Evolutionary conservation across 2,888 invertebrate species (phyloP).

Genomic region (Cheilosia grossa): DNA sequence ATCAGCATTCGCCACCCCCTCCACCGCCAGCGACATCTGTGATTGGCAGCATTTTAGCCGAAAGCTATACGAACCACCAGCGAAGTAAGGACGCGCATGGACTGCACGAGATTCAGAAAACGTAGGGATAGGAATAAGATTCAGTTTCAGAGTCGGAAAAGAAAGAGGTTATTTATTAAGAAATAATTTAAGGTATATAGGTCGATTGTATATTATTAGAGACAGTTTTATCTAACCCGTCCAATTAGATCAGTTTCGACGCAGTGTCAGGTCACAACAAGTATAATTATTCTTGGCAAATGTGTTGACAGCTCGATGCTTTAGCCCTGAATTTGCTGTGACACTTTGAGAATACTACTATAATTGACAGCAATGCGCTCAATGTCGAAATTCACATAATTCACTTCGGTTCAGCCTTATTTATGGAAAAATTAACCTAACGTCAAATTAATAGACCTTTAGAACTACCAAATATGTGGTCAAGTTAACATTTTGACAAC

Average conservation of each 20-base stretch:
- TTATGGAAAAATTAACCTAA: too few species aligned
- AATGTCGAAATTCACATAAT: too few species aligned
- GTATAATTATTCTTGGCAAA: too few species aligned
- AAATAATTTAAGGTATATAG: background rate
- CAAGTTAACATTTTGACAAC: too few species aligned
- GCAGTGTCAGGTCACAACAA: background rate
- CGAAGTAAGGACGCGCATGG: constrained; percentile 56
- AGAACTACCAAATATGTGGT: too few species aligned
- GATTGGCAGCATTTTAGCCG: constrained; percentile 67
- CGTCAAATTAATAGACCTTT: too few species aligned
- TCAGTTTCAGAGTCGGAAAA: background rate
- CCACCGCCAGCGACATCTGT: constrained; percentile 69
- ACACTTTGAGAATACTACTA: too few species aligned
- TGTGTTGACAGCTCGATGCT: too few species aligned
- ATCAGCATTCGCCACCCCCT: constrained; percentile 59
- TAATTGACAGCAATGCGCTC: too few species aligned
- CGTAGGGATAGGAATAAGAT: constrained; percentile 7
- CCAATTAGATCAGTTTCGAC: constrained; percentile 8
- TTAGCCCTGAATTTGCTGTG: too few species aligned
- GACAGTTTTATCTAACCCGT: constrained; percentile 23
- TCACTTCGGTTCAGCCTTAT: too few species aligned
- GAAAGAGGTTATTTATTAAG: background rate
- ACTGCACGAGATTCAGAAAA: constrained; percentile 60
- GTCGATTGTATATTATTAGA: background rate
- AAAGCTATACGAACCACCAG: constrained; percentile 67